These are phyloP conservation scores for Xenopus laevis DNA, from an alignment of 2,113 vertebrate genomes.

Conservation along the genomic window DNA sequence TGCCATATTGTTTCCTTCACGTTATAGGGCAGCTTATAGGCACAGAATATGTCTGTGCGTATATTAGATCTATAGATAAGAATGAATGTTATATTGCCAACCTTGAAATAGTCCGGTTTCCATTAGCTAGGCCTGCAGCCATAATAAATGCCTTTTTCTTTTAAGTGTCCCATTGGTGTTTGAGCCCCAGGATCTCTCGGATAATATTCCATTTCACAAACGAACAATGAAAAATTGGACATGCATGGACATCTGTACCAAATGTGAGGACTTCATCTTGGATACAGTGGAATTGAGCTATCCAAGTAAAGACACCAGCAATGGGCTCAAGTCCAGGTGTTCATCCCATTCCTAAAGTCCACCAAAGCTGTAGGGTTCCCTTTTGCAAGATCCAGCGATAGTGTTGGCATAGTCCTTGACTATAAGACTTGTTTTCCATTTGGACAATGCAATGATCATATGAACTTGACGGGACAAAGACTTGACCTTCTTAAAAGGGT, in stretches of 20 bases:
- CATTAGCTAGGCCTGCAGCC: no score
- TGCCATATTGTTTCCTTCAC: no score
- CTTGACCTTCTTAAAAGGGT: neutral
- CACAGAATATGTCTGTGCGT: no score
- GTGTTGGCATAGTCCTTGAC: no score
- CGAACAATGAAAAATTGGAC: slow-evolving; percentile 49
- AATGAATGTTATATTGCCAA: no score
- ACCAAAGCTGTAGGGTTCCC: neutral
- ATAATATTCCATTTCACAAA: slow-evolving; percentile 44
- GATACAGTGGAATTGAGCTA: slow-evolving; percentile 25
- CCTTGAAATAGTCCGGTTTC: no score
- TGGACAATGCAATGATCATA: neutral
- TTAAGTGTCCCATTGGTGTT: slow-evolving; percentile 44
- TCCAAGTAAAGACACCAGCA: neutral
- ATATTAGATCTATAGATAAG: no score
- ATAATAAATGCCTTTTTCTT: no score
- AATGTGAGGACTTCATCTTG: slow-evolving; percentile 52
- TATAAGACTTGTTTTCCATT: neutral
- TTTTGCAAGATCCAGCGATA: neutral
- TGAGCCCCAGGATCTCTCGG: slow-evolving; percentile 47
- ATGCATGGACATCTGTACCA: slow-evolving; percentile 51
- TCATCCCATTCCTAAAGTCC: neutral
- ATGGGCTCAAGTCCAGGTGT: neutral
- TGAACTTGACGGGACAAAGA: neutral
- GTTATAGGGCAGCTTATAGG: no score